phyloP scores from a whole-genome alignment of 2,797 vertebrate genomes.

The Dendrocincla fuliginosa region DNA sequence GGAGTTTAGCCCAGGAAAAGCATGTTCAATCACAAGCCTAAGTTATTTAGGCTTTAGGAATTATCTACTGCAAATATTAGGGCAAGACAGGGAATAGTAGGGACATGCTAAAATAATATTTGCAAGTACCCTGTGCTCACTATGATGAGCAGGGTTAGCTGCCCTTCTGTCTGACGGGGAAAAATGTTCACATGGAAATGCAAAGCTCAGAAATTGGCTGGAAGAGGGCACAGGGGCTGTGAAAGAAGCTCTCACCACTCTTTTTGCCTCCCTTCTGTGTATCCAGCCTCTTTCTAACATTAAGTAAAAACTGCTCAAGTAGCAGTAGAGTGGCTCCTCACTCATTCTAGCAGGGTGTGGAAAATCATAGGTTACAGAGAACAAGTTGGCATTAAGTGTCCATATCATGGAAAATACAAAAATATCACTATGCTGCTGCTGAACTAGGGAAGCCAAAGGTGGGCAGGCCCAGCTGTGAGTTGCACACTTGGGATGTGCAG shows the following conservation, averaged over 20 bases:
- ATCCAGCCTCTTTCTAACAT: neutral
- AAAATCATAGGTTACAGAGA: neutral
- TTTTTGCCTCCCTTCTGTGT: accelerated
- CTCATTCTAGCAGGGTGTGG: neutral
- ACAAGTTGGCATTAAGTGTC: neutral
- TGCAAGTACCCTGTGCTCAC: neutral
- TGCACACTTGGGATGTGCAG: accelerated
- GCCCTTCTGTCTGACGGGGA: neutral
- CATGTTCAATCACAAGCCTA: neutral
- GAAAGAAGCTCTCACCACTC: neutral
- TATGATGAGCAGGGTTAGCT: neutral
- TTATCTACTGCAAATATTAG: neutral
- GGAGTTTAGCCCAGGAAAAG: neutral
- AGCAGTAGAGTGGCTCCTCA: neutral
- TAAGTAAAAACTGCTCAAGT: neutral
- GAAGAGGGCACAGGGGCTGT: neutral
- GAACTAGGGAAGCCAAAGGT: neutral
- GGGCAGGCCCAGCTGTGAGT: neutral
- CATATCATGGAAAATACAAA: neutral
- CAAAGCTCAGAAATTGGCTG: neutral
- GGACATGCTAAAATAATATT: neutral
- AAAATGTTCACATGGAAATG: neutral
- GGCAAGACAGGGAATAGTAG: neutral
- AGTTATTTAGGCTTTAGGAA: conserved; percentile 12
- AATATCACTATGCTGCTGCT: neutral